phyloP scores from a whole-genome alignment of 2,888 invertebrate species.

The Chrysopilus asiliformis region DNA sequence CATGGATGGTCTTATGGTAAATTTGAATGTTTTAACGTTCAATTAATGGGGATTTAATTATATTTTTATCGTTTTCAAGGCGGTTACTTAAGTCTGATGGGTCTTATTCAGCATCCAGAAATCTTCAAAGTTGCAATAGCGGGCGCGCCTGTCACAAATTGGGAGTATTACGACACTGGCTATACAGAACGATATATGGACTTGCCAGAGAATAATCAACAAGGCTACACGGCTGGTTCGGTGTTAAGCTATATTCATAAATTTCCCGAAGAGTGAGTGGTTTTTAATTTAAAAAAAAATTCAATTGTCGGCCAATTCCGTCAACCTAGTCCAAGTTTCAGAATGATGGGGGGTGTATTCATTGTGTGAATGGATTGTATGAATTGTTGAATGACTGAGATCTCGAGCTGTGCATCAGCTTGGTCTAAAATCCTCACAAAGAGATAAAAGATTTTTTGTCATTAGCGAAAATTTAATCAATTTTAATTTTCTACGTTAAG shows the following conservation, averaged over 20 bases:
- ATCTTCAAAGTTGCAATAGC: constrained; percentile 92
- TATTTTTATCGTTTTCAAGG: constrained; percentile 37
- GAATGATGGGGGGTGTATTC: too few species aligned
- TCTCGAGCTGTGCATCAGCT: too few species aligned
- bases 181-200: constrained; percentile 98
- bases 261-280: constrained; percentile 80
- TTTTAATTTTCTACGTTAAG: constrained; percentile 31
- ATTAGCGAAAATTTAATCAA: background rate
- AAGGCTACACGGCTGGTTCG: constrained; percentile 72
- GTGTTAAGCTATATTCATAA: constrained; percentile 72
- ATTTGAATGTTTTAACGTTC: constrained; percentile 1
- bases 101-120: constrained; percentile 80
- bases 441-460: background rate
- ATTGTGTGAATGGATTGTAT: too few species aligned
- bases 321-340: too few species aligned
- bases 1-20: constrained; percentile 97
- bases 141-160: constrained; percentile 94
- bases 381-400: too few species aligned
- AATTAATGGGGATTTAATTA: too few species aligned
- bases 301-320: background rate
- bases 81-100: constrained; percentile 92
- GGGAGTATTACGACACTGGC: constrained; percentile 96
- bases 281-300: constrained; percentile 1
- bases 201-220: constrained; percentile 57
- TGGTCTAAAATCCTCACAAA: too few species aligned